These are phyloP conservation scores for Oophaga sylvatica DNA, from an alignment of 2,797 vertebrate genomes.

Conservation along the genomic window DNA sequence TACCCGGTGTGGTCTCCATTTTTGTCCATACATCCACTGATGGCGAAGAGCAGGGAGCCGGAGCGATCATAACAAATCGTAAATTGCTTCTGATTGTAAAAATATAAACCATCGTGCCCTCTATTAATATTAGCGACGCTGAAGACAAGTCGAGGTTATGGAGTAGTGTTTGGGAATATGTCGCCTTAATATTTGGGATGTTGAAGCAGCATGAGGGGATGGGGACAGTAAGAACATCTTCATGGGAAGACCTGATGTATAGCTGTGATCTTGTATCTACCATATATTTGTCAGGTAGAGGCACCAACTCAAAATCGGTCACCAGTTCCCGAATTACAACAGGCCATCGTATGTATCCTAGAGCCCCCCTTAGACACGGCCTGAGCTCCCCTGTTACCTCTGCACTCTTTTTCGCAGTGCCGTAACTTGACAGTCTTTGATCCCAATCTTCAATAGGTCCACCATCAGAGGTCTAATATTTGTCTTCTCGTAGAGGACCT, in stretches of 20 bases:
- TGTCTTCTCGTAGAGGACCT: too few relatives aligned
- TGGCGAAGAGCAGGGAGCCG: background rate
- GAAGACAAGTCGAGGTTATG: background rate
- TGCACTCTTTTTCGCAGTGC: too few relatives aligned
- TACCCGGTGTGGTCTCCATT: slow-evolving; percentile 12
- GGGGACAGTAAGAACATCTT: background rate
- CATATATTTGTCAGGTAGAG: background rate
- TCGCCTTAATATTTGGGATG: slow-evolving; percentile 2
- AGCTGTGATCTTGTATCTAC: background rate
- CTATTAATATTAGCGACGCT: background rate
- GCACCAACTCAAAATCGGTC: background rate
- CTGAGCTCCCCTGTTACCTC: too few relatives aligned
- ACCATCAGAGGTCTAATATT: too few relatives aligned
- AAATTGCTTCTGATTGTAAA: background rate
- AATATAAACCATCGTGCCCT: background rate
- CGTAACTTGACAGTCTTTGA: too few relatives aligned
- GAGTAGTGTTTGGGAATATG: background rate
- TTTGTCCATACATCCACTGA: slow-evolving; percentile 30
- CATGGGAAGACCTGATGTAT: background rate
- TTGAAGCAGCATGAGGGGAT: background rate
- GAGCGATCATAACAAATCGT: slow-evolving; percentile 25
- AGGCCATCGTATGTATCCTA: too few relatives aligned
- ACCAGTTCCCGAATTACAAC: background rate
- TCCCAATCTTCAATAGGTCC: too few relatives aligned
- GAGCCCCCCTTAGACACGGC: background rate